These are phyloP conservation scores for Erebia aethiops DNA, from an alignment of 2,888 invertebrate genomes.

Conservation along the genomic window DNA sequence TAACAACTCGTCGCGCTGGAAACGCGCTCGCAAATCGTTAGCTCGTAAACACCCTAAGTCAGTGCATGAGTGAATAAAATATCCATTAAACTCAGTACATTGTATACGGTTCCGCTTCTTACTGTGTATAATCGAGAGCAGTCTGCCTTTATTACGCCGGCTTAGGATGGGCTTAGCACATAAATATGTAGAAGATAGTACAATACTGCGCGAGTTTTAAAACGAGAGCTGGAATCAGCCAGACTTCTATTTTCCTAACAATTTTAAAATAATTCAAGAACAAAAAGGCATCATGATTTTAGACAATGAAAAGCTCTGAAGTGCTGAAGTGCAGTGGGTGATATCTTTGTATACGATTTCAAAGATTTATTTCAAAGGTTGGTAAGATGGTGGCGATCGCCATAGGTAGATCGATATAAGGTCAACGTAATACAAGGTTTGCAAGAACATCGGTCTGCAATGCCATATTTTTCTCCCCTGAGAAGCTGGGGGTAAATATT, in stretches of 20 bases:
- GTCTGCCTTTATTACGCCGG: slow-evolving; percentile 15
- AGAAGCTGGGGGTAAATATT: too few species aligned
- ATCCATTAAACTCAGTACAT: slow-evolving; percentile 28
- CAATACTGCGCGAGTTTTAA: slow-evolving; percentile 23
- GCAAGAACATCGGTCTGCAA: too few species aligned
- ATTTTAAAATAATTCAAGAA: neutral
- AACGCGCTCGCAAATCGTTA: neutral
- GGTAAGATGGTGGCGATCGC: too few species aligned
- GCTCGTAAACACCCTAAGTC: neutral
- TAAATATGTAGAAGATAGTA: slow-evolving; percentile 24
- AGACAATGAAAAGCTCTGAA: too few species aligned
- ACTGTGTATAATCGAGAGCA: slow-evolving; percentile 18
- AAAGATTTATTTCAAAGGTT: too few species aligned
- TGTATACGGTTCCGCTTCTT: slow-evolving; percentile 12
- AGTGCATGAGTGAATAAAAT: slow-evolving; percentile 33
- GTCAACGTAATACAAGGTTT: too few species aligned
- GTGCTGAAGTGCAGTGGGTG: too few species aligned
- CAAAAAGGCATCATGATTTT: too few species aligned
- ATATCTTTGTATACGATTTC: too few species aligned
- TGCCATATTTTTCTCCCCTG: too few species aligned
- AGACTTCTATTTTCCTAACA: neutral
- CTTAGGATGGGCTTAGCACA: slow-evolving; percentile 4
- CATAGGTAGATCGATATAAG: too few species aligned
- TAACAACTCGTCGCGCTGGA: neutral
- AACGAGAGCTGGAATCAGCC: neutral